These are phyloP conservation scores for Eristalinus aeneus DNA, from an alignment of 2,888 invertebrate genomes.

Conservation along the genomic window DNA sequence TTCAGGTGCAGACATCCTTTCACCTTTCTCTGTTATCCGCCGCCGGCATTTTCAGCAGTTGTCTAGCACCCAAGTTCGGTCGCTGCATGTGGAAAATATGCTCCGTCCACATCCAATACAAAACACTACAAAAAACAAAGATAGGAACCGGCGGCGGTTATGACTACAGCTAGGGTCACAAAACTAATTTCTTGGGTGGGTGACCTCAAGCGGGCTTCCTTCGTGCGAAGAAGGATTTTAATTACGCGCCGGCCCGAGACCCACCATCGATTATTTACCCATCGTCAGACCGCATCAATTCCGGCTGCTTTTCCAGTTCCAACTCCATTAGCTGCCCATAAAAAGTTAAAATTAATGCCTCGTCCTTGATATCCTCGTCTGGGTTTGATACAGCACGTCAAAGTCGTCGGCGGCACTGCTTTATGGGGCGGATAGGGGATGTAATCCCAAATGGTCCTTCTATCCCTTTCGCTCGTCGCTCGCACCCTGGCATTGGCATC, in stretches of 20 bases:
- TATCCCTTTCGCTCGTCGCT: neutral
- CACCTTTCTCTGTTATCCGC: neutral
- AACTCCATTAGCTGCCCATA: conserved; percentile 30
- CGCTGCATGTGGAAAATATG: neutral
- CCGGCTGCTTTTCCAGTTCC: conserved; percentile 2
- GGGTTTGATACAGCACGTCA: conserved; percentile 10
- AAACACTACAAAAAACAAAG: neutral
- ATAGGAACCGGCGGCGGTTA: conserved; percentile 17
- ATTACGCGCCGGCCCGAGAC: neutral
- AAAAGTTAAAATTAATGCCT: conserved; percentile 41
- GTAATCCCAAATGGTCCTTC: neutral
- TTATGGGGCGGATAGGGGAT: conserved; percentile 27
- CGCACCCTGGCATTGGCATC: neutral
- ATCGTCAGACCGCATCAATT: conserved; percentile 9
- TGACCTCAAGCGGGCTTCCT: neutral
- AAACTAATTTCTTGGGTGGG: conserved; percentile 22
- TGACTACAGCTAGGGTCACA: neutral
- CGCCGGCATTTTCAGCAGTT: conserved; percentile 18
- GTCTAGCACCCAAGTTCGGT: neutral
- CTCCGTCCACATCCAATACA: neutral
- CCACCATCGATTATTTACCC: conserved; percentile 4
- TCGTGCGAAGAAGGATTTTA: conserved; percentile 10
- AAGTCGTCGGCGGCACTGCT: neutral
- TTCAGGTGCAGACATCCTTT: neutral
- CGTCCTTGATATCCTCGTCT: conserved; percentile 3